Percentiles rank a stretch among this genome's conserved stretches.
phyloP scores from a whole-genome alignment of 2,113 vertebrate genomes.

The Phaetusa simplex region DNA sequence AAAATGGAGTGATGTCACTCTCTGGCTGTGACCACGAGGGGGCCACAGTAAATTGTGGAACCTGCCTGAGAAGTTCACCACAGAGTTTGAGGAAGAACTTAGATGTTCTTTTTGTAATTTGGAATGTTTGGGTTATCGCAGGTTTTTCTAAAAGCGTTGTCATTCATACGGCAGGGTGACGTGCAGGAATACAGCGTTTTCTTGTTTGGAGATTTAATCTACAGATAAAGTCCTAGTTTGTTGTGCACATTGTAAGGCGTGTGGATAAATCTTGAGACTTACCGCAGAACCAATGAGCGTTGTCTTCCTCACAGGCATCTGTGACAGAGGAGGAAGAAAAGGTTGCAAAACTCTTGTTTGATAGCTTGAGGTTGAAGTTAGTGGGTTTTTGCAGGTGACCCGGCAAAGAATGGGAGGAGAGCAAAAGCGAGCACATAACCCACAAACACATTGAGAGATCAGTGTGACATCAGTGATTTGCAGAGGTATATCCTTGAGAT shows the following conservation, averaged over 20 bases:
- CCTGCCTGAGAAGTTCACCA: neutral
- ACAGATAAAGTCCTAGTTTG: neutral
- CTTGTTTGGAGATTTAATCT: neutral
- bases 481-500: neutral
- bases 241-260: rapidly evolving
- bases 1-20: neutral
- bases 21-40: slow-evolving; percentile 43
- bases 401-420: neutral
- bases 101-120: neutral
- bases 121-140: neutral
- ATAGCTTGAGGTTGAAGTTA: neutral
- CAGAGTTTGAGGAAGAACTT: neutral
- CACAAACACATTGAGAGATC: neutral
- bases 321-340: neutral
- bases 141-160: neutral
- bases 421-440: neutral
- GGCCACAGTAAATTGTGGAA: slow-evolving; percentile 34
- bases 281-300: rapidly evolving
- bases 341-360: neutral
- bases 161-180: rapidly evolving
- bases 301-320: neutral
- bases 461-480: neutral
- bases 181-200: neutral
- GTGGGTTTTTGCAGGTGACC: neutral
- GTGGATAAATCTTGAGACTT: neutral